Evolutionary conservation across 2,888 invertebrate species (phyloP), one percentile per base, ranked within the genome.

Genomic region (Halictus quadricinctus): DNA sequence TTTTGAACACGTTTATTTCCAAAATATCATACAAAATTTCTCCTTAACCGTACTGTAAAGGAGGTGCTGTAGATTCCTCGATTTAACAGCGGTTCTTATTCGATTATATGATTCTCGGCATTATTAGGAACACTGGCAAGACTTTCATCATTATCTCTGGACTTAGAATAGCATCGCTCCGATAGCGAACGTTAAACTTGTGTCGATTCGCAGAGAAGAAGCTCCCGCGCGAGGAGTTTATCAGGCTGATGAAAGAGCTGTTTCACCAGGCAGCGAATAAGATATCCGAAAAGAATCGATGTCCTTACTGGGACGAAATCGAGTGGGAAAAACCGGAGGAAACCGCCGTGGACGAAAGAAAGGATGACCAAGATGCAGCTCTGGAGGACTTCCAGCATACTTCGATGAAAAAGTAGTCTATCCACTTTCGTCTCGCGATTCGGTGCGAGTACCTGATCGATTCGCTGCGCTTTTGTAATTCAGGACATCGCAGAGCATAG

Each of bases 271-370:
- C 80, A 6, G 76, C 83, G 21, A 29, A 80, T 25, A 85, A 88
- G 60, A 77, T 93, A n/a, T 79, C 84, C 2, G 76, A 79, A 48
- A 85, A 84, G n/a, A 79, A 89, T n/a, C 81, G 79, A 48, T 50
- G 93, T 13, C 70, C 80, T 7, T 87, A 92, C 74, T 93, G 91
- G 93, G 88, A 93, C 29, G 76, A 90, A 72, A 76, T 90, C 12
- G 54, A 13, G 43, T 12, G 12, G 70, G 13, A 15, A 29, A 29
- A 29, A 8, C 70, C 70, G 5, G n/a, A 43, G n/a, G 70, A 78
- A 46, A 29, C 6, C 18, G 29, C n/a, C 58, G 58, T 29, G 46
- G 12, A 58, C 64, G 79, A 77, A 13, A 8, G 36, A 21, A 64
- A 36, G 25, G 64, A 15, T 41, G 50, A 70, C 18, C 36, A 54